Evolutionary conservation across 2,113 vertebrate species (phyloP), one percentile per base, ranked within the genome.

Genomic region (Archocentrus centrarchus): DNA sequence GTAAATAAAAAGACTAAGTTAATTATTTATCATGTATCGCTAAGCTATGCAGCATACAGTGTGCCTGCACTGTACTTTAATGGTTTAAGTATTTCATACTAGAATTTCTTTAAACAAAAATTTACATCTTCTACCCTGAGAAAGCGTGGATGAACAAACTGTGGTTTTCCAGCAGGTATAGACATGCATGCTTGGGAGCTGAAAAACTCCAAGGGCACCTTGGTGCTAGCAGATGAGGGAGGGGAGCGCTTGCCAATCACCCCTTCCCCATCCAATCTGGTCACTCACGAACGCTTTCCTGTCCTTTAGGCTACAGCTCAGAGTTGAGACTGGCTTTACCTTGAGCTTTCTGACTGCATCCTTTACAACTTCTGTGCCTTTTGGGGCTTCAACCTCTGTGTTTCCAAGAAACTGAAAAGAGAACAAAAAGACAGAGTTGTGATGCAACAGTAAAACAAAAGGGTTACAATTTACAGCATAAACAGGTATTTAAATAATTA

Each of bases 331-430:
- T 17, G 76, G 11, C 35, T 80, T 93, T 97, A 99, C 98, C 98
- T 99, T 99, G 7, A 99, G 95, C 88, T 99, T 99, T 85, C 98
- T 96, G 44, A 99, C 98, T 27, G 98, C 98, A 90, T 99, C 98
- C 95, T 96, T 97, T 24, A 99, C 98, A 59, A 99, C 96, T 90
- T 99, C 98, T 1, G 98, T 99, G 91, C 98, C 98, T 95, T 99
- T 99, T 1, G 98, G 98, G 76, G 98, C 97, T 57, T 99, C 98
- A 83, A 99, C 98, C 93, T 99, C 98, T 0, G 98, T 98, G 91
- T 97, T 98, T 92, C 98, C 98, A 73, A 99, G 97, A 94, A 99
- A 99, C 98, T 99, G 91, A 70, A 91, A 59, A 76, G 41, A 76
- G 37, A 66, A 79, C 5, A 80, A 24, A 88, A 22, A 75, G 18